Evolutionary conservation across 1,140 invertebrate species (phyloP).

Genomic region (Heliconius hewitsoni): DNA sequence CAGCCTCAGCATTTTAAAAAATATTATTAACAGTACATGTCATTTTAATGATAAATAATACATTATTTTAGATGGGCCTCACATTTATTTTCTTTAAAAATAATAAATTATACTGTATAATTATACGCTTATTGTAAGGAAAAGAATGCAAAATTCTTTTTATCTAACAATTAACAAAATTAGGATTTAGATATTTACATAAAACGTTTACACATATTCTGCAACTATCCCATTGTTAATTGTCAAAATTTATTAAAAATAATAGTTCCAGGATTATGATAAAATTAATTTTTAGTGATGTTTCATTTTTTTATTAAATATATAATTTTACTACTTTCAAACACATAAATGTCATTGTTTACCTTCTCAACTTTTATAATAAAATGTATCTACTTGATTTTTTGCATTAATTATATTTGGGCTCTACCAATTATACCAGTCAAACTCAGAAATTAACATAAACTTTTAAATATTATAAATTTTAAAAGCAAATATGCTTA

Average conservation of each 20-base stretch:
- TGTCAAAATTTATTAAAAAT: background rate
- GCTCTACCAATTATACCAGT: background rate
- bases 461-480: constrained; percentile 18
- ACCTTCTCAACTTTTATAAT: background rate
- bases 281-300: background rate
- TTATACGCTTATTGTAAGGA: background rate
- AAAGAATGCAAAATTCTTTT: background rate
- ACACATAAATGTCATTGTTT: constrained; percentile 3
- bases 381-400: background rate
- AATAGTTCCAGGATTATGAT: background rate
- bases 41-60: background rate
- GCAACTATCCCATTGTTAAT: background rate
- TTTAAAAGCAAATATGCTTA: constrained; percentile 30
- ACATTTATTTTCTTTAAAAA: constrained; percentile 1
- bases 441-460: constrained; percentile 4
- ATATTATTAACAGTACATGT: background rate
- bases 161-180: background rate
- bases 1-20: background rate
- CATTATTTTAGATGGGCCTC: background rate
- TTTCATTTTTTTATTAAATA: background rate
- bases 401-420: background rate
- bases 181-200: background rate
- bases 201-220: background rate
- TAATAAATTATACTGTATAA: background rate
- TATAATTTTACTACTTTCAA: background rate